A percentile compares a stretch with the other conserved stretches of the same genome.
These are phyloP conservation scores for Chymomyza costata DNA, from an alignment of 1,140 invertebrate species.

Conservation along the genomic window DNA sequence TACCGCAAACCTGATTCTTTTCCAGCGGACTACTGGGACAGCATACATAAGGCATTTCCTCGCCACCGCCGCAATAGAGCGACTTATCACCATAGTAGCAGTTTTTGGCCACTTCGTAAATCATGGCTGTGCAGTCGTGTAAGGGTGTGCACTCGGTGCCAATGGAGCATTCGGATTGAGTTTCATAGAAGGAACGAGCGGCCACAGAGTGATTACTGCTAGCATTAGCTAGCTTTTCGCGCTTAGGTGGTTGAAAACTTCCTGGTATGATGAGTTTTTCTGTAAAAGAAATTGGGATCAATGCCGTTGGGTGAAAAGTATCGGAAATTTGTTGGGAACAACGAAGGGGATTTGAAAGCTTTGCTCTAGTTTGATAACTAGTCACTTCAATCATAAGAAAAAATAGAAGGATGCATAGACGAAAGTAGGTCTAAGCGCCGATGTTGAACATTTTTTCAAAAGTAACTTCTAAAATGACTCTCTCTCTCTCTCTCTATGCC, in stretches of 20 bases:
- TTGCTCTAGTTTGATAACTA: too few species aligned
- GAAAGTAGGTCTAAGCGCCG: too few species aligned
- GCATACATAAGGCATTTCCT: constrained; percentile 72
- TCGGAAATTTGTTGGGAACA: too few species aligned
- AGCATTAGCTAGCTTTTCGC: constrained; percentile 19
- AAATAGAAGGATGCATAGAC: too few species aligned
- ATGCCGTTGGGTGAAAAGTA: too few species aligned
- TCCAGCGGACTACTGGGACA: constrained; percentile 72
- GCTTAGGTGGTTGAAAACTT: constrained; percentile 7
- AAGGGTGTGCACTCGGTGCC: constrained; percentile 69
- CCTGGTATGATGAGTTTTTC: constrained; percentile 47
- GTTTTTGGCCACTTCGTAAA: constrained; percentile 69
- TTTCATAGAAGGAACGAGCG: constrained; percentile 47
- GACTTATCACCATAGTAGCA: constrained; percentile 74
- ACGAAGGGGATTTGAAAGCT: too few species aligned
- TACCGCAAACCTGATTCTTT: constrained; percentile 77
- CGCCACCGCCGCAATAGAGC: constrained; percentile 63
- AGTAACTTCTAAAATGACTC: too few species aligned
- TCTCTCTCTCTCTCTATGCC: too few species aligned
- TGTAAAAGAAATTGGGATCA: too few species aligned
- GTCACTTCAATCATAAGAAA: too few species aligned
- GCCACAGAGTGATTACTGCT: constrained; percentile 37
- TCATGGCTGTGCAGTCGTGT: constrained; percentile 66
- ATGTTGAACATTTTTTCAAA: too few species aligned
- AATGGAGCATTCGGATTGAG: constrained; percentile 46